Base-by-base conservation (phyloP, 2,888 invertebrate species). In the Anorthoa munda region DNA sequence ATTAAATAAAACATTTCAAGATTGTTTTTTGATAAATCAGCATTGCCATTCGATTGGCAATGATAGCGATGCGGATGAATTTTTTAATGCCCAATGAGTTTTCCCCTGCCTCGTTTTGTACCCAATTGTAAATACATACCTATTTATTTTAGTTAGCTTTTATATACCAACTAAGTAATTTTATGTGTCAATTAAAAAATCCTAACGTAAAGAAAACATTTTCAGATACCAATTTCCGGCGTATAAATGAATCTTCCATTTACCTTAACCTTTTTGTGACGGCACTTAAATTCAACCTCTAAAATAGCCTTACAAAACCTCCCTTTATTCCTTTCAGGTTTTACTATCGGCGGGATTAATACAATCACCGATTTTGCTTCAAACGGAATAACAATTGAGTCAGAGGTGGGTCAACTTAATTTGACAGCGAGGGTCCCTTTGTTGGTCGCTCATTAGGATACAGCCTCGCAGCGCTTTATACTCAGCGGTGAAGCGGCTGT, bases 361-460 rank as follows among this genome's bases (percentile, higher is more conserved):
- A 67, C 39, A 70, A 81, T 84, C 77, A 77, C 73, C 66, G 77
- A 72, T 77, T 81, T 81, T 46, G 69, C 55, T 84, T 69, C 74
- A 81, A 84, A 74, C 82, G 59, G 66, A 81, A 84, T 77, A 84
- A 69, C 74, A 74, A 81, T 81, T 68, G 60, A 69, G 68, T 72
- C 58, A 65, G 75, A 68, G 77, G 72, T 75, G 39, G 79, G 82
- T 82, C 78, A 79, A 76, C 70, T 75, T 82, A 83, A 83, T 83
- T 84, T 85, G 85, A 85, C 85, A 73, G 56, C 63, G 82, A 56
- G 72, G 72, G 72, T 53, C 45, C 64, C 85, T 79, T 85, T 83
- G 81, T 80, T 71, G 60, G 39, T 39, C 53, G 67, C 70, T 83
- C 82, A 82, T 83, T 84, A 82, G 70, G 64, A 63, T 72, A 67